phyloP scores from a whole-genome alignment of 2,797 vertebrate species.

The Oreochromis grahami region DNA sequence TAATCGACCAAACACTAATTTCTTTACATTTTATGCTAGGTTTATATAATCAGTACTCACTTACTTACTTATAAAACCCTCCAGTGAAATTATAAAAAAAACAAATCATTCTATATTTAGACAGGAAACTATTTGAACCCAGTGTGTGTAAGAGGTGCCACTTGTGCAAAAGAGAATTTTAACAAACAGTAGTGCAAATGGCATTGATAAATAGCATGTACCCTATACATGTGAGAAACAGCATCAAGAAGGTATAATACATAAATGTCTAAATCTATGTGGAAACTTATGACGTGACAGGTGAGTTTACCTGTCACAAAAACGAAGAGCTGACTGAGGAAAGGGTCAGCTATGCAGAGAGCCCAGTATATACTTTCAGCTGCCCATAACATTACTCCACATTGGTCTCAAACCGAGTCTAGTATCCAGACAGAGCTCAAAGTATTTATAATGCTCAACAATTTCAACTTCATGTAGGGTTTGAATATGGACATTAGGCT shows the following conservation, averaged over 20 bases:
- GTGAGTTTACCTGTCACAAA: not conserved
- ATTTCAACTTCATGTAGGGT: not conserved
- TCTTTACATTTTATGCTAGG: not conserved
- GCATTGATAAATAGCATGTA: not conserved
- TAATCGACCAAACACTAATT: not conserved
- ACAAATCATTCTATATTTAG: not conserved
- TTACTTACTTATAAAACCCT: not conserved
- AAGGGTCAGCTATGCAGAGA: not conserved
- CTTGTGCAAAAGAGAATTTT: not conserved
- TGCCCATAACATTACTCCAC: not conserved
- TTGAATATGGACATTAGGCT: not conserved
- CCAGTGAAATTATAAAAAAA: not conserved
- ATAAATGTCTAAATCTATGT: not conserved
- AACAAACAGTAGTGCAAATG: not conserved
- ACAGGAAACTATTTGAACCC: not conserved
- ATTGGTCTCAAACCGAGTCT: not conserved
- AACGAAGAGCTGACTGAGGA: not conserved
- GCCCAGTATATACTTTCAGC: not conserved
- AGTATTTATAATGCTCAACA: not conserved
- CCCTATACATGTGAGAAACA: not conserved
- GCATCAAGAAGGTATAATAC: not conserved
- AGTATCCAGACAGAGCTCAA: not conserved
- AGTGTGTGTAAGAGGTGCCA: not conserved
- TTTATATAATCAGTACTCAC: not conserved
- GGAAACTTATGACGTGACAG: not conserved